Evolutionary conservation across 2,113 vertebrate species (phyloP), one percentile per base, ranked within the genome.

Genomic region (Cyprinodon brontotheroides): DNA sequence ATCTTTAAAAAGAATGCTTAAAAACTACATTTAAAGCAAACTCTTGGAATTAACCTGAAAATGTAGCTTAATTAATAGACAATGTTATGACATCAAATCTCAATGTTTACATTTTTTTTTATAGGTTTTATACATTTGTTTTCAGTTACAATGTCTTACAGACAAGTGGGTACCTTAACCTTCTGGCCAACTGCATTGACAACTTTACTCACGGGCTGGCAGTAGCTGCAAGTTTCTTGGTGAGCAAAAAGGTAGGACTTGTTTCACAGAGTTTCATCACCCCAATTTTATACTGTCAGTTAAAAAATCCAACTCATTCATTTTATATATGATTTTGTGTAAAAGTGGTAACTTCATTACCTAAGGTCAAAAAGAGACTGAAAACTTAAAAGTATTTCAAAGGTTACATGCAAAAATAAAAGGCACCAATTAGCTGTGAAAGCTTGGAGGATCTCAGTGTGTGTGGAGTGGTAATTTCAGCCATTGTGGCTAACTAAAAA

Each of bases 121-220:
- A n/a, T 45, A 11, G 43, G 20, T 17, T 17, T 57, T 57, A 3
- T 5, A 57, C 50, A 14, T 57, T 57, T 57, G 20, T 10, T 0
- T 41, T 9, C 41, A 7, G n/a, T n/a, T 57, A n/a, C 7, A 29
- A n/a, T 89, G 22, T 85, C 0, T 57, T 50, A 41, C 92, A 99
- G 98, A 96, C 95, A 14, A 97, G 97, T 62, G 98, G 98, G 81
- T 99, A 99, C 91, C 94, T 99, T 86, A 99, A 99, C 89, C 94
- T 99, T 11, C 90, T 99, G 85, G 98, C 98, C 72, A 99, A 99
- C 93, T 97, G 96, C 85, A 97, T 99, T 45, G 98, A 99, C 90
- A 99, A 99, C 93, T 99, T 99, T 90, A 99, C 98, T 15, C 98
- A 99, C 0, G 98, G 98, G 50, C 92, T 99, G 79, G 98, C 98